Evolutionary conservation across 2,888 invertebrate genomes (phyloP).

Genomic region (Habroteleia sp.): DNA sequence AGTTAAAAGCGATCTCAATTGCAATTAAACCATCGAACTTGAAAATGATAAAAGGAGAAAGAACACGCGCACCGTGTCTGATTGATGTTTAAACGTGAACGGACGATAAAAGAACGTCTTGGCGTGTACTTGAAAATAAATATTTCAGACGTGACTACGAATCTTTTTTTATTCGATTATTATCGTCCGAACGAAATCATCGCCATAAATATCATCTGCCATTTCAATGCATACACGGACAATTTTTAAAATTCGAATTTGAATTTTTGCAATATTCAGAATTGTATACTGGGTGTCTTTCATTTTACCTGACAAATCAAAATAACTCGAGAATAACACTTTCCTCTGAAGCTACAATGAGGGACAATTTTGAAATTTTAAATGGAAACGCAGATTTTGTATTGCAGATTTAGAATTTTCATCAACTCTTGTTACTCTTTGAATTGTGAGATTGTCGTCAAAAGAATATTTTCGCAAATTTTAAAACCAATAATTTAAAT

Average conservation of each 20-base stretch:
- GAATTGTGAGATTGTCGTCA: too few relatives aligned
- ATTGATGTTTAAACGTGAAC: slow-evolving; percentile 23
- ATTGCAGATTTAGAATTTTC: too few relatives aligned
- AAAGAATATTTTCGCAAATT: too few relatives aligned
- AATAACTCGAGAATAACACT: not conserved
- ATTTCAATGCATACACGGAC: slow-evolving; percentile 15
- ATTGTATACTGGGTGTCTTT: too few relatives aligned
- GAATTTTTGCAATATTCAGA: slow-evolving; percentile 12
- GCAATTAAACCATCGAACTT: slow-evolving; percentile 24
- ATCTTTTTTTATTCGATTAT: slow-evolving; percentile 25
- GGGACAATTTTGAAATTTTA: too few relatives aligned
- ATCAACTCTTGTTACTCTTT: too few relatives aligned
- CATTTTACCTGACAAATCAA: too few relatives aligned
- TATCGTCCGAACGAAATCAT: slow-evolving; percentile 34
- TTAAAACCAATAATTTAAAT: too few relatives aligned
- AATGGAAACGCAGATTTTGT: too few relatives aligned
- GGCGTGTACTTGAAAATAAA: slow-evolving; percentile 29
- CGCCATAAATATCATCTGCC: slow-evolving; percentile 33
- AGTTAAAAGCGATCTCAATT: not conserved
- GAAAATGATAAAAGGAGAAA: slow-evolving; percentile 12
- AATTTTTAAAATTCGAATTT: slow-evolving; percentile 32
- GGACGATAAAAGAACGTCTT: slow-evolving; percentile 24
- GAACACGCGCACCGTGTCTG: slow-evolving; percentile 1
- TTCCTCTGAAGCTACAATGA: too few relatives aligned
- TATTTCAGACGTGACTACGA: slow-evolving; percentile 29